A percentile compares a stretch with the other conserved stretches of the same genome.
phyloP scores from a whole-genome alignment of 2,888 invertebrate genomes.

The Nomada flava region DNA sequence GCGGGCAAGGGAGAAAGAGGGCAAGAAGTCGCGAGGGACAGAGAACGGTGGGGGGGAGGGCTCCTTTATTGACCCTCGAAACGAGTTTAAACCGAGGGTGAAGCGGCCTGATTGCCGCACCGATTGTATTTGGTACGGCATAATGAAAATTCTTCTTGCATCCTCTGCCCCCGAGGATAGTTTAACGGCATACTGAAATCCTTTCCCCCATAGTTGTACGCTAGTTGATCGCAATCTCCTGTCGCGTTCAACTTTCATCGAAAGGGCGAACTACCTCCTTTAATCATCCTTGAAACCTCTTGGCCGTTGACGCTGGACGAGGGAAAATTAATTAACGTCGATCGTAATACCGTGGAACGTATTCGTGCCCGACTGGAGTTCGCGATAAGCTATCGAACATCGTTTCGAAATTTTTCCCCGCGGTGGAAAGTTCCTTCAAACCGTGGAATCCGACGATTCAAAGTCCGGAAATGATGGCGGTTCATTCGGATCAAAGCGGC shows the following conservation, averaged over 20 bases:
- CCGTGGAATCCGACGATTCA: not conserved
- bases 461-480: not conserved
- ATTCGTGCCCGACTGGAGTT: too few species aligned
- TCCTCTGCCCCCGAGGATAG: conserved; percentile 62
- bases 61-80: conserved; percentile 68
- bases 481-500: not conserved
- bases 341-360: not conserved
- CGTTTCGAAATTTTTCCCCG: too few species aligned
- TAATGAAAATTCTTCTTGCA: conserved; percentile 73
- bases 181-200: conserved; percentile 53
- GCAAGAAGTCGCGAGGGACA: conserved; percentile 24
- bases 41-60: not conserved
- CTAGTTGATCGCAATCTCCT: conserved; percentile 38
- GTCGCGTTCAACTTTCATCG: conserved; percentile 33
- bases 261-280: not conserved
- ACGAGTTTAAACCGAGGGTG: conserved; percentile 71
- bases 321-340: conserved; percentile 29
- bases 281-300: conserved; percentile 14
- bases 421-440: too few species aligned
- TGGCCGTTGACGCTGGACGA: not conserved
- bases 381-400: too few species aligned
- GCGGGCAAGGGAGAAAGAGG: not conserved
- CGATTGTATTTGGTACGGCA: conserved; percentile 63
- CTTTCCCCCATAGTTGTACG: conserved; percentile 33
- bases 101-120: conserved; percentile 68